Percentiles rank a stretch among this genome's conserved stretches.
Conservation (phyloP, 2,797 vertebrate genomes). For the Pagetopsis macropterus region DNA sequence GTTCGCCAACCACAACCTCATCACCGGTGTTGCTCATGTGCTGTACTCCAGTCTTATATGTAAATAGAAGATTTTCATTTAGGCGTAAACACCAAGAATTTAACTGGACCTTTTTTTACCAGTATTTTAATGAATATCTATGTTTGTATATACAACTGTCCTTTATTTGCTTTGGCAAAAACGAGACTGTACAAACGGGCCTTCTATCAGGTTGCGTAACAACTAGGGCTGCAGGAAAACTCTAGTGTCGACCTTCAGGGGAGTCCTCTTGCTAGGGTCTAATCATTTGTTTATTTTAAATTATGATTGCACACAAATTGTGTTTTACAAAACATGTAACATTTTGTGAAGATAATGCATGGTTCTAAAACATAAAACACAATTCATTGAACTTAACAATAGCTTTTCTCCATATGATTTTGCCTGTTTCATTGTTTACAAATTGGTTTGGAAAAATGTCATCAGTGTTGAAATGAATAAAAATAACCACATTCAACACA, state of each 20-base stretch:
- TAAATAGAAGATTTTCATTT: conserved; percentile 66
- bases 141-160: neutral
- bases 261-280: neutral
- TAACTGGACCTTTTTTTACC: neutral
- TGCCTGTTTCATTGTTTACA: neutral
- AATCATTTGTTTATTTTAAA: neutral
- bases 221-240: neutral
- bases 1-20: conserved; percentile 89
- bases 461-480: neutral
- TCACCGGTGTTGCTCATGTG: conserved; percentile 88
- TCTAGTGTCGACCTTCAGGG: neutral
- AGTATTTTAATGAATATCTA: conserved; percentile 12
- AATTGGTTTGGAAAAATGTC: neutral
- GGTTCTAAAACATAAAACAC: neutral
- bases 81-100: neutral
- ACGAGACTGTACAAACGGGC: neutral
- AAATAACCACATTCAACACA: conserved; percentile 59
- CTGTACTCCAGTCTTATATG: conserved; percentile 88
- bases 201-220: neutral
- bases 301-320: neutral
- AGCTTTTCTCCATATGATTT: neutral
- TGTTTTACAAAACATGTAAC: neutral
- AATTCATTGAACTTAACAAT: neutral
- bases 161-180: neutral
- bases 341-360: neutral